Base-by-base conservation (phyloP, 1,140 invertebrate species). In the Hypsibius dujardini region DNA sequence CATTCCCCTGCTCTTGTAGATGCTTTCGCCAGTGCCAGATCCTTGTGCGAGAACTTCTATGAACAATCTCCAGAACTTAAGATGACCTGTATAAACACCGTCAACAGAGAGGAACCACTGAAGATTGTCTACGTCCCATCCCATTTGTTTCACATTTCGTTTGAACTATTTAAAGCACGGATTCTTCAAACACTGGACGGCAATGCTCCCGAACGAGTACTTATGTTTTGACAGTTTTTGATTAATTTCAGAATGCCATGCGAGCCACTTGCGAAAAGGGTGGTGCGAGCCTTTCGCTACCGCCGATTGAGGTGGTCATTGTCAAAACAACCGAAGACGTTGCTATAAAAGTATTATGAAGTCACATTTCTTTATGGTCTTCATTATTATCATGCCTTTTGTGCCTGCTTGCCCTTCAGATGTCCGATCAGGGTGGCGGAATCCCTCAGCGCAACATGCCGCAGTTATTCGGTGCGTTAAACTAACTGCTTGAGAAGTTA, bases 121-220 rank as follows among this genome's bases (percentile, higher is more conserved):
- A 85, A 87, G 67, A 90, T 96, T 73, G 89, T 95, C 1, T 97
- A 97, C 78, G 93, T 98, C 28, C 95, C 95, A 1, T 95, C 94
- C 71, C 95, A 98, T 82, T 84, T 98, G 45, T 97, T 98, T 81
- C 94, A 98, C 79, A 98, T 98, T 85, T 84, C 97, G 60, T 98
- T 98, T 80, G 95, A 98, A 79, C 80, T 98, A 7, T 95, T 98
- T 79, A 98, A 98, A n/a, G n/a, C n/a, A n/a, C n/a, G n/a, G n/a
- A n/a, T n/a, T n/a, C n/a, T n/a, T n/a, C n/a, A n/a, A n/a, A n/a
- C n/a, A n/a, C n/a, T n/a, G n/a, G n/a, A n/a, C n/a, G n/a, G n/a
- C n/a, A n/a, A n/a, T n/a, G n/a, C n/a, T n/a, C n/a, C n/a, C n/a
- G n/a, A n/a, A n/a, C n/a, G n/a, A n/a, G n/a, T n/a, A n/a, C n/a